Evolutionary conservation across 2,113 vertebrate genomes (phyloP).

Genomic region (Antigone vipio): DNA sequence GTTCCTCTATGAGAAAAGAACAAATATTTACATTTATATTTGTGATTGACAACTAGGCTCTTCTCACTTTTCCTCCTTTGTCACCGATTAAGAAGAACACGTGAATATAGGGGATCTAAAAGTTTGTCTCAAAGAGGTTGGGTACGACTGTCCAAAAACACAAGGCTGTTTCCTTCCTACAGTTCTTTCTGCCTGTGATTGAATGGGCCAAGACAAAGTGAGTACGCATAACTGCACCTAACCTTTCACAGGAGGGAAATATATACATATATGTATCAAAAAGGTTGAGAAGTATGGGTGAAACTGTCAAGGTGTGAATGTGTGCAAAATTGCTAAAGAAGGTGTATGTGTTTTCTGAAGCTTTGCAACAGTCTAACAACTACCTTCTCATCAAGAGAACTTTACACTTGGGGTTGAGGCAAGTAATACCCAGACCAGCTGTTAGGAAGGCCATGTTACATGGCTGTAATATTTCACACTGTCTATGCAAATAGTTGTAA

Average conservation of each 20-base stretch:
- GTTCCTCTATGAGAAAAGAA: not conserved
- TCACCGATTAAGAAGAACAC: not conserved
- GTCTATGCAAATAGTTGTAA: not conserved
- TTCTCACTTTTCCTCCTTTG: not conserved
- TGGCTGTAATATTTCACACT: not conserved
- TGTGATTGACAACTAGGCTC: not conserved
- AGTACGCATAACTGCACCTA: accelerated
- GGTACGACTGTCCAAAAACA: not conserved
- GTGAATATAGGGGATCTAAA: not conserved
- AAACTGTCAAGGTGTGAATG: not conserved
- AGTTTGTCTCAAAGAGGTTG: not conserved
- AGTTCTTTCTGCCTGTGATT: not conserved
- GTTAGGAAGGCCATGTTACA: not conserved
- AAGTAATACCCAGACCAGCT: not conserved
- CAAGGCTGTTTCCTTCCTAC: not conserved
- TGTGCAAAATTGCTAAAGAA: not conserved
- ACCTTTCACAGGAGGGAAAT: not conserved
- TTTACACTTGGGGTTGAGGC: not conserved
- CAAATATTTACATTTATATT: not conserved
- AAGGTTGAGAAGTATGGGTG: not conserved
- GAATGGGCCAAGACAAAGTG: not conserved
- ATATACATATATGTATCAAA: not conserved
- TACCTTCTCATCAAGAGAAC: not conserved
- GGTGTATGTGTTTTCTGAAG: not conserved
- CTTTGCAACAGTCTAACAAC: not conserved